Base-by-base conservation (phyloP, 2,797 vertebrate genomes). In the Eurystomus glaucurus region DNA sequence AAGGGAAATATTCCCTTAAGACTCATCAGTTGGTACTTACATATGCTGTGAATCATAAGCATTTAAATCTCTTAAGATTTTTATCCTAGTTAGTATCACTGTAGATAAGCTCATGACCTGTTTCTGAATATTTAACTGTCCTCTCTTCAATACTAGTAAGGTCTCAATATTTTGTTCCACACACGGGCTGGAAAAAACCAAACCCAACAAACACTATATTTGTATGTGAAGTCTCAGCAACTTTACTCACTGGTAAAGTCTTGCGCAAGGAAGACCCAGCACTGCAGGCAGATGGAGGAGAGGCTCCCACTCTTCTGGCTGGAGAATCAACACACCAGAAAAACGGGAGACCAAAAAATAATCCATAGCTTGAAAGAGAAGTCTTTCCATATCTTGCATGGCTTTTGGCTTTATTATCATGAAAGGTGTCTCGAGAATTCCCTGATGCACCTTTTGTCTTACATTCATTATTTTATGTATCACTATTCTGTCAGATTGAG, bases 31-130 rank as follows among this genome's bases (percentile, higher is more conserved):
- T 55, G 57, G 74, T 94, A 74, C 80, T 87, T 93, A 85, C 29
- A 91, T 52, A 86, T 0, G 3, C 88, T 77, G 71, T 92, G 92
- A 97, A 96, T 94, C 94, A 87, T 94, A 89, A 96, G 88, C 68
- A 90, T 92, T 95, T 96, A 96, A 93, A 93, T 95, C 68, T 94
- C 93, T 94, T 93, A 93, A 94, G 94, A 77, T 92, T 96, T 96
- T 96, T 94, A 96, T 94, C 93, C 92, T 70, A 82, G 90, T 90
- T 96, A 94, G 90, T 77, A 92, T 96, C 84, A 39, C 51, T 68
- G 57, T 61, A 93, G 96, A 94, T 94, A 95, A 96, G 93, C 83
- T 92, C 68, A 75, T 68, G 60, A 94, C 61, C 93, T 65, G 71
- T 89, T 96, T 96, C 90, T 88, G 77, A 92, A 86, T 41, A 74